Conservation (phyloP, 1,140 invertebrate species). For the Melitaea cinxia region DNA sequence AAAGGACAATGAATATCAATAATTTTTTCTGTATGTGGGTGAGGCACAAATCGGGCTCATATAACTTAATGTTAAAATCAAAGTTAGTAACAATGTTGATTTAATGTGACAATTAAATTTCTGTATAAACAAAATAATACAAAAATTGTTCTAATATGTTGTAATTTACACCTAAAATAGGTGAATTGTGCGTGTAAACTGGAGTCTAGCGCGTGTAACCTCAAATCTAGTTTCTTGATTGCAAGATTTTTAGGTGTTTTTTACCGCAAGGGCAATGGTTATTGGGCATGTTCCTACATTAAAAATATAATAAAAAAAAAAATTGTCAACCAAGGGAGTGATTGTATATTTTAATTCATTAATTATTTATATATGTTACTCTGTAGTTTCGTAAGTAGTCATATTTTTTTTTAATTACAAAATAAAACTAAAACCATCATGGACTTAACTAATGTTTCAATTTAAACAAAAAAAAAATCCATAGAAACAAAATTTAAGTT, state of each 20-base stretch:
- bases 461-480: not conserved
- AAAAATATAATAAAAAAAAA: slow-evolving; percentile 44
- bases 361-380: slow-evolving; percentile 63
- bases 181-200: too few relatives aligned
- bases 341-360: slow-evolving; percentile 58
- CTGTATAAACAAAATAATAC: too few relatives aligned
- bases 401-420: slow-evolving; percentile 73
- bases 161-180: not conserved
- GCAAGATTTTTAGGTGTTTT: slow-evolving; percentile 17
- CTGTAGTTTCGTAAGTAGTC: slow-evolving; percentile 62
- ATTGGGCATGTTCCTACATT: slow-evolving; percentile 60
- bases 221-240: not conserved
- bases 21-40: slow-evolving; percentile 15
- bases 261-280: slow-evolving; percentile 10
- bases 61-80: not conserved
- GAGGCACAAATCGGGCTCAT: not conserved
- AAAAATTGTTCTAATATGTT: too few relatives aligned
- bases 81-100: not conserved
- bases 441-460: not conserved
- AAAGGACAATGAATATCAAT: slow-evolving; percentile 29
- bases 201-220: too few relatives aligned
- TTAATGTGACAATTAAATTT: too few relatives aligned
- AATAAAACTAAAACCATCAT: slow-evolving; percentile 17
- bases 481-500: not conserved
- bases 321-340: slow-evolving; percentile 48